Conservation (phyloP, 2,888 invertebrate genomes). For the Meiosimyza decipiens region DNA sequence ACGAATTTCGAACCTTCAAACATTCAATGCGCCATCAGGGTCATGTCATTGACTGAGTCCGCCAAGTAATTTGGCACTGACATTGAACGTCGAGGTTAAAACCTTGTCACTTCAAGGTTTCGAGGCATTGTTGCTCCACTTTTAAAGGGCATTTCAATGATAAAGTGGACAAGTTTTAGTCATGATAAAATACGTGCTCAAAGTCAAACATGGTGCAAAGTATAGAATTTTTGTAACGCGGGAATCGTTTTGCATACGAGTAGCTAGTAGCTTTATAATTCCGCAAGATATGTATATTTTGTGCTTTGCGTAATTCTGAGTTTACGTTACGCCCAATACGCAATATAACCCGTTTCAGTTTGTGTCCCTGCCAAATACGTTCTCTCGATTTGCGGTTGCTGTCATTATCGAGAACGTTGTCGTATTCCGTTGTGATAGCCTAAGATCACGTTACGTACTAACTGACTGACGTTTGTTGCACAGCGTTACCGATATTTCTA, state of each 20-base stretch:
- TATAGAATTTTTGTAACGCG: no score
- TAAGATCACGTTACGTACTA: conserved; percentile 39
- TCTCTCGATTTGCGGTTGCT: not conserved
- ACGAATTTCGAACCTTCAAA: no score
- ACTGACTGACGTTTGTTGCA: conserved; percentile 52
- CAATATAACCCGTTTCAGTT: no score
- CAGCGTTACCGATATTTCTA: conserved; percentile 66
- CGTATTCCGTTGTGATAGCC: conserved; percentile 6
- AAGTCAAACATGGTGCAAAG: not conserved
- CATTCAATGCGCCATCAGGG: conserved; percentile 36
- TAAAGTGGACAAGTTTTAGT: not conserved
- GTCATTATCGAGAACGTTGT: conserved; percentile 22
- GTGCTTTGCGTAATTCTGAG: no score
- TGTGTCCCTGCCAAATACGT: no score
- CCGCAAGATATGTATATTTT: no score
- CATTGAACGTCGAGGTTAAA: conserved; percentile 40
- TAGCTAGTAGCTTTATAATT: no score
- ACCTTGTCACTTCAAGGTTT: conserved; percentile 41
- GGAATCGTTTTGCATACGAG: no score
- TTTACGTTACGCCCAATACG: no score
- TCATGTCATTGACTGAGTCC: conserved; percentile 43
- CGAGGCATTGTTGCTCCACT: conserved; percentile 25
- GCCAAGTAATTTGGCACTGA: conserved; percentile 6
- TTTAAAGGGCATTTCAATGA: conserved; percentile 40
- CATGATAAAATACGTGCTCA: not conserved